phyloP scores from a whole-genome alignment of 1,140 invertebrate species.

The Sitodiplosis mosellana region DNA sequence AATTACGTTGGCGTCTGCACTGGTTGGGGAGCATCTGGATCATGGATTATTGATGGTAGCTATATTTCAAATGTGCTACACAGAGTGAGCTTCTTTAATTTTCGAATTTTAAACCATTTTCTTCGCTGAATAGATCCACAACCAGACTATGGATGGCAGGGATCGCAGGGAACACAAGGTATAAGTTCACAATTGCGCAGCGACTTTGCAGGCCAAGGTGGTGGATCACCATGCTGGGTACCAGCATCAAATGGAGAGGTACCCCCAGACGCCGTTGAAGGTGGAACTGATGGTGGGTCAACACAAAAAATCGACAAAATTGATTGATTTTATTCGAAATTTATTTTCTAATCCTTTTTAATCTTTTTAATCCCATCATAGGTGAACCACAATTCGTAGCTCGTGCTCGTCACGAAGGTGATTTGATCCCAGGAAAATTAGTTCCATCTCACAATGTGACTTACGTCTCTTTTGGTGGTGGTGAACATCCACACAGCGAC shows the following conservation, averaged over 20 bases:
- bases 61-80: slow-evolving; percentile 4
- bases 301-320: too few species aligned
- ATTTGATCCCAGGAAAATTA: slow-evolving; percentile 59
- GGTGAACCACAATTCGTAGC: slow-evolving; percentile 55
- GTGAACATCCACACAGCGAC: slow-evolving; percentile 48
- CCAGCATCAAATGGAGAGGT: slow-evolving; percentile 39
- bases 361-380: too few species aligned
- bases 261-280: slow-evolving; percentile 49
- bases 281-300: slow-evolving; percentile 54
- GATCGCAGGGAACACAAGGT: slow-evolving; percentile 8
- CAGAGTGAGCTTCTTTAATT: too few species aligned
- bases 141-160: slow-evolving; percentile 16
- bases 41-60: slow-evolving; percentile 64
- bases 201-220: slow-evolving; percentile 2
- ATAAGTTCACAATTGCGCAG: background rate
- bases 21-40: slow-evolving; percentile 65
- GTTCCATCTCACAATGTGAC: slow-evolving; percentile 47
- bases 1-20: slow-evolving; percentile 62
- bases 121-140: slow-evolving; percentile 1
- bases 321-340: too few species aligned
- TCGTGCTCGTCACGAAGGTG: slow-evolving; percentile 51
- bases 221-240: slow-evolving; percentile 37
- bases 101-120: background rate
- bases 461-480: slow-evolving; percentile 61
- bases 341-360: too few species aligned